Evolutionary conservation across 1,140 invertebrate genomes (phyloP).

Genomic region (Drosophila nasuta): DNA sequence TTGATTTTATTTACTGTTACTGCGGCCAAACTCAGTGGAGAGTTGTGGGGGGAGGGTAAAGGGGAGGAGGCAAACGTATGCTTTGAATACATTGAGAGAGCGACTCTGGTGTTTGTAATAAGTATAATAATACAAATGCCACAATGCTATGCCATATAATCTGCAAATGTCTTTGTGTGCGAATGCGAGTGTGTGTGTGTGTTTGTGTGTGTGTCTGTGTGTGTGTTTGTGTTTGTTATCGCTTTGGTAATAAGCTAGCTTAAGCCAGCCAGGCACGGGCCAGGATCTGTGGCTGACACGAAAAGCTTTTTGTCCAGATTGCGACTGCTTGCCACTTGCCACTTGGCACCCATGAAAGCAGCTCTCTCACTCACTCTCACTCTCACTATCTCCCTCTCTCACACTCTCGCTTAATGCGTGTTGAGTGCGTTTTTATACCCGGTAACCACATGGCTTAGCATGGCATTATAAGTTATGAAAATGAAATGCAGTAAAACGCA

Average conservation of each 20-base stretch:
- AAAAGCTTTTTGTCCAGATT: conserved; percentile 56
- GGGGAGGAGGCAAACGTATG: conserved; percentile 8
- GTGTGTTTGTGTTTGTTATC: conserved; percentile 38
- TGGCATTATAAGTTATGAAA: background rate
- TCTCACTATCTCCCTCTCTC: background rate
- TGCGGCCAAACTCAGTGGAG: background rate
- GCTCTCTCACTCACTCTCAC: background rate
- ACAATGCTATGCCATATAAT: conserved; percentile 33
- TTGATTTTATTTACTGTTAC: conserved; percentile 14
- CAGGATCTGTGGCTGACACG: conserved; percentile 54
- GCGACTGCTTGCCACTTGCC: conserved; percentile 36
- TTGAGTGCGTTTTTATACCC: background rate
- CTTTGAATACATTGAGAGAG: conserved; percentile 12
- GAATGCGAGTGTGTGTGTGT: background rate
- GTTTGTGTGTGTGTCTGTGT: conserved; percentile 17
- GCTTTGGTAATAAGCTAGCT: conserved; percentile 47
- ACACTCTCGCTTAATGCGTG: background rate
- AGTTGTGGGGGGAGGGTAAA: background rate
- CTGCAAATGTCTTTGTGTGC: conserved; percentile 9
- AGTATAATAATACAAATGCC: conserved; percentile 30
- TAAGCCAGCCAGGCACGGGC: conserved; percentile 42
- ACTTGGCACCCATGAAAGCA: conserved; percentile 30
- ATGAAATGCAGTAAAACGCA: too few species aligned
- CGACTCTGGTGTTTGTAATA: conserved; percentile 18
- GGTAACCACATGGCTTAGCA: too few species aligned